Evolutionary conservation across 23 tunicate genomes (phyloP).

Genomic region (Trididemnum miniatum): DNA sequence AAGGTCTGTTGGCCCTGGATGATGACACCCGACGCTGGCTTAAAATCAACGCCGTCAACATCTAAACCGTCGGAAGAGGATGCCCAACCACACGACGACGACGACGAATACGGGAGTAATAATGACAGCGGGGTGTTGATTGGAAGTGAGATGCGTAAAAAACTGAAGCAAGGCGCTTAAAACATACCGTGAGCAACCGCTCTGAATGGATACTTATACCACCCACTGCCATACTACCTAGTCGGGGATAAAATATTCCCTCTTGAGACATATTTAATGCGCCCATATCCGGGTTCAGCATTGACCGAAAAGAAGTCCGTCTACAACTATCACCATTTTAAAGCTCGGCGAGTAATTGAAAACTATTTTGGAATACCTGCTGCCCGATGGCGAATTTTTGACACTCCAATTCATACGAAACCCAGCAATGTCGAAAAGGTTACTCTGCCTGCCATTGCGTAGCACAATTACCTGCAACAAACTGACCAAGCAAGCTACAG

Average conservation of each 20-base stretch:
- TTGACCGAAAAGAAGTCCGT: not conserved
- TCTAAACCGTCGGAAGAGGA: too few species aligned
- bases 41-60: too few species aligned
- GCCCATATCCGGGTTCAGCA: not conserved
- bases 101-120: not conserved
- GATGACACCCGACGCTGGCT: too few species aligned
- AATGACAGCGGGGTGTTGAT: not conserved
- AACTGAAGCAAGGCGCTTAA: not conserved
- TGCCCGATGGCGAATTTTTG: not conserved
- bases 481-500: not conserved
- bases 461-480: not conserved
- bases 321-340: not conserved
- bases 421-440: not conserved
- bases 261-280: not conserved
- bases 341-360: not conserved
- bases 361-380: not conserved
- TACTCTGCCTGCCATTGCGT: not conserved
- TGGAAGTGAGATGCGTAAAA: not conserved
- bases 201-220: not conserved
- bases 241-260: not conserved
- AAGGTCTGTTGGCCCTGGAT: too few species aligned
- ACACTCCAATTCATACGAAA: not conserved
- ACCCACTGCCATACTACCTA: not conserved
- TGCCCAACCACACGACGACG: too few species aligned
- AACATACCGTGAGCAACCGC: not conserved